Percentiles rank a stretch among this genome's conserved stretches.
Conservation (phyloP, 37 sponge, comb jelly and placozoan species). For the Geodia barretti region DNA sequence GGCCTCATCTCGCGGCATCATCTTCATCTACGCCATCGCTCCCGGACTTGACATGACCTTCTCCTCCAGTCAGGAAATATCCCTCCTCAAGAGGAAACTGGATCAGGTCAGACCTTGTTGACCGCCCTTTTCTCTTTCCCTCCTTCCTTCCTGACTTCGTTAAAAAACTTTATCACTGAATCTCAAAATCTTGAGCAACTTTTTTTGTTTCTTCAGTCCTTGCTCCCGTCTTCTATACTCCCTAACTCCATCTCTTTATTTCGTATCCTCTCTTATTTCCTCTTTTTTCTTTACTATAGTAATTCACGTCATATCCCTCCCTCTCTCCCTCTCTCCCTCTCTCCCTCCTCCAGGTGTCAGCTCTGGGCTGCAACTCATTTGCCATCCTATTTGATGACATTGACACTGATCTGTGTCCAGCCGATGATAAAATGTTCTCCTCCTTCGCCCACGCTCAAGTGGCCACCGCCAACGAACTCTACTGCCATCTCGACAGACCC, state of each 20-base stretch:
- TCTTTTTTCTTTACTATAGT: too few relatives aligned
- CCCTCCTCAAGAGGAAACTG: constrained; percentile 76
- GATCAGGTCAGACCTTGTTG: too few relatives aligned
- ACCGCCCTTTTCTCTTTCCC: neutral
- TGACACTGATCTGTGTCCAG: constrained; percentile 75
- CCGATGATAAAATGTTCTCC: constrained; percentile 75
- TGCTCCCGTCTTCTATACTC: too few relatives aligned
- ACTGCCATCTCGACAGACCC: constrained; percentile 75
- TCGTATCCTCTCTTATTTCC: neutral
- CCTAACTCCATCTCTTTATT: neutral
- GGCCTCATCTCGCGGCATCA: constrained; percentile 35
- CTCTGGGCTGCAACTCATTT: constrained; percentile 88
- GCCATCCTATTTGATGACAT: constrained; percentile 98
- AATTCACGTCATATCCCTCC: too few relatives aligned
- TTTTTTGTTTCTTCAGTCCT: too few relatives aligned
- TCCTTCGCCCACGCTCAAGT: constrained; percentile 92
- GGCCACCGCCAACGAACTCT: constrained; percentile 88
- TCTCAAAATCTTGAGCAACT: too few relatives aligned
- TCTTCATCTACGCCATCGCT: constrained; percentile 94
- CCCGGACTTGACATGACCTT: constrained; percentile 95
- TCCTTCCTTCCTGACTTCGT: neutral
- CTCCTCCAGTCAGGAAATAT: constrained; percentile 74
- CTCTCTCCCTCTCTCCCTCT: neutral
- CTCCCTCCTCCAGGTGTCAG: constrained; percentile 54
- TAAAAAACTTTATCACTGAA: too few relatives aligned